phyloP scores from a whole-genome alignment of 2,888 invertebrate genomes.

The Miltochrista miniata region DNA sequence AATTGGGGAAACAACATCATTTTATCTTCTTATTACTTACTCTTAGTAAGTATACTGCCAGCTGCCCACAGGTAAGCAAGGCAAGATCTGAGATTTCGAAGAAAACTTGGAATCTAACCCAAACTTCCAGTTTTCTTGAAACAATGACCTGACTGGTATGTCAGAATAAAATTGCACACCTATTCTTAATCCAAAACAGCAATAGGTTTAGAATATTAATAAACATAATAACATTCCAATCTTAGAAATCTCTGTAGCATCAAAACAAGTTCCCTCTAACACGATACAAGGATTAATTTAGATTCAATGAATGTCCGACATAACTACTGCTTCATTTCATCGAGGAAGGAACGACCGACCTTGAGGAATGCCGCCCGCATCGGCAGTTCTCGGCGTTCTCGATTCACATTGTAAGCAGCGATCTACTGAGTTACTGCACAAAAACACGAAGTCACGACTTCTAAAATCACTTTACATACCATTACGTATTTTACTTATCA shows the following conservation, averaged over 20 bases:
- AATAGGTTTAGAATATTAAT: too few relatives aligned
- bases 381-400: neutral
- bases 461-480: slow-evolving; percentile 9
- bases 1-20: too few relatives aligned
- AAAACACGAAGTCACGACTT: slow-evolving; percentile 12
- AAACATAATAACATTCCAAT: neutral
- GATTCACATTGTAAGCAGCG: slow-evolving; percentile 32
- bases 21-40: too few relatives aligned
- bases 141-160: too few relatives aligned
- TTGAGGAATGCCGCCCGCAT: slow-evolving; percentile 65
- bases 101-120: too few relatives aligned
- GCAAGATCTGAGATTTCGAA: too few relatives aligned
- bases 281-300: slow-evolving; percentile 29
- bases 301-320: slow-evolving; percentile 43
- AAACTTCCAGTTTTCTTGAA: too few relatives aligned
- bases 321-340: slow-evolving; percentile 37
- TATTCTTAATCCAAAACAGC: too few relatives aligned
- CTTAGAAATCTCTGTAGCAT: slow-evolving; percentile 6
- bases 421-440: slow-evolving; percentile 25
- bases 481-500: slow-evolving; percentile 1
- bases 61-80: too few relatives aligned
- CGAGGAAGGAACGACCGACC: slow-evolving; percentile 66
- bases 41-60: too few relatives aligned
- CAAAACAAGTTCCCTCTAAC: slow-evolving; percentile 22
- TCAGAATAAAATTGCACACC: too few relatives aligned